Evolutionary conservation across 2,888 invertebrate species (phyloP), one percentile per base, ranked within the genome.

Genomic region (Drosophila kanekoi): DNA sequence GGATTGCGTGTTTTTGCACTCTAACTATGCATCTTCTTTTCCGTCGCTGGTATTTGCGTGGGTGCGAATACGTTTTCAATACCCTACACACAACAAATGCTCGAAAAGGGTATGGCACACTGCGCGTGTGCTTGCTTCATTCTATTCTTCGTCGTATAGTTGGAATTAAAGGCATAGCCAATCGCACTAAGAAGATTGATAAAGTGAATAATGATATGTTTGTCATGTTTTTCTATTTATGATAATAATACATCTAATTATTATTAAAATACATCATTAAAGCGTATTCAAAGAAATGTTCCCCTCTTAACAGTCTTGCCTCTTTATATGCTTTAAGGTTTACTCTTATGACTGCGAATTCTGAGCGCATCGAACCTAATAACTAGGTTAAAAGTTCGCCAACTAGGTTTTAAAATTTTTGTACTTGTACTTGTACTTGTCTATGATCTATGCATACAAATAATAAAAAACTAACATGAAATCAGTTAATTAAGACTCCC

Each of bases 31-130:
- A 28, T 57, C 40, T 23, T 44, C 23, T 23, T 11, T 41, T 33
- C 35, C 44, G 53, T 67, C 13, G 28, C 16, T 43, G n/a, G n/a
- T 51, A 20, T 41, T 32, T 71, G 68, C 54, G 71, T 71, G 71
- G 75, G 75, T 59, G 51, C 23, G 41, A 51, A 54, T 51, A 54
- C 44, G 10, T 16, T 51, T 45, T 53, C 2, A 16, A 52, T 59
- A 67, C 59, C 54, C 54, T 59, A 9, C 28, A 51, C 23, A 5
- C 1, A 18, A 32, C 6, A 45, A 16, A 28, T 3, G 0, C 0
- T 10, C 1, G 11, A 16, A 14, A 9, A 3, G 18, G 35, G 48
- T 13, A 43, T 40, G 10, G 2, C 13, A 43, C 6, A 18, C 11
- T 35, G 16, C 8, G 28, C 28, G 8, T 28, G 2, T 28, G 28